phyloP scores from a whole-genome alignment of 2,113 vertebrate genomes.

The Pycnonotus jocosus region DNA sequence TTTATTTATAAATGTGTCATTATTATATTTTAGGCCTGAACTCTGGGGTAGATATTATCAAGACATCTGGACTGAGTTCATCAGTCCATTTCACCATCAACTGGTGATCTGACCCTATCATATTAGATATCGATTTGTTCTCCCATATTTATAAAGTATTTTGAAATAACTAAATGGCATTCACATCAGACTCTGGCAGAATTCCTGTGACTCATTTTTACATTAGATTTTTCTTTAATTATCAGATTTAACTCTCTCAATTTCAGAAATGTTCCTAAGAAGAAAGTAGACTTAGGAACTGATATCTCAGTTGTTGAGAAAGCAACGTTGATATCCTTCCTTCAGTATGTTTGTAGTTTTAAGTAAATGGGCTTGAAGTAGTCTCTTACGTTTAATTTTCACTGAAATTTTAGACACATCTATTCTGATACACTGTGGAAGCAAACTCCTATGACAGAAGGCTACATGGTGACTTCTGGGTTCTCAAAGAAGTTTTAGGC shows the following conservation, averaged over 20 bases:
- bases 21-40: neutral
- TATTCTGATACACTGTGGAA: neutral
- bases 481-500: neutral
- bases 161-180: neutral
- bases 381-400: neutral
- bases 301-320: neutral
- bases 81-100: neutral
- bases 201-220: neutral
- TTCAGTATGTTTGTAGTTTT: neutral
- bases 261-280: neutral
- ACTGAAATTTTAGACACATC: neutral
- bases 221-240: neutral
- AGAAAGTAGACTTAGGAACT: neutral
- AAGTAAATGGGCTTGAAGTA: neutral
- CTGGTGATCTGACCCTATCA: neutral
- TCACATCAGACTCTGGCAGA: neutral
- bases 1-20: neutral
- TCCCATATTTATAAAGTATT: neutral
- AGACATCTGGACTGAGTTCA: neutral
- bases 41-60: neutral
- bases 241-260: neutral
- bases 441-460: neutral
- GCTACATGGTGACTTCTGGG: neutral
- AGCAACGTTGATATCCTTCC: neutral
- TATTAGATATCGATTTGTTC: neutral